Base-by-base conservation (phyloP, 2,888 invertebrate species). In the Vandiemenella viatica region DNA sequence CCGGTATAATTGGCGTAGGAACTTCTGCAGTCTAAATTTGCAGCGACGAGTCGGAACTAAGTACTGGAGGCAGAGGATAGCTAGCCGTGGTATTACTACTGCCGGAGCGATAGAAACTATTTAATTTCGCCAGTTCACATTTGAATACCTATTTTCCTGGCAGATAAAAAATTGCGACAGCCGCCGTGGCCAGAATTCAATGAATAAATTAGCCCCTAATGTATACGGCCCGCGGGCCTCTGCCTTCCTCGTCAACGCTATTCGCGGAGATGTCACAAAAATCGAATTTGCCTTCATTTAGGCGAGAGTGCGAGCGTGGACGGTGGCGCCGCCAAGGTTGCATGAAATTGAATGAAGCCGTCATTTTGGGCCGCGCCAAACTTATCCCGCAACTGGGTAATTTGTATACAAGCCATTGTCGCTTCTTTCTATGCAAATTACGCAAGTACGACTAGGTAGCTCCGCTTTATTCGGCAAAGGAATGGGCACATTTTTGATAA, bases 201-300 rank as follows among this genome's bases (percentile, higher is more conserved):
- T 46, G 46, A 46, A 46, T 46, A 46, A 46, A 46, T 46, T 46
- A 46, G 46, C 40, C 38, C 38, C 40, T 18, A 46, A 46, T 46
- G 46, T 40, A 46, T 46, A 23, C 38, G 32, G 32, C 10, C 32
- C 32, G n/a, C 32, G 32, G 10, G n/a, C n/a, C n/a, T n/a, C n/a
- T n/a, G n/a, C n/a, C n/a, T n/a, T n/a, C n/a, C n/a, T n/a, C n/a
- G n/a, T n/a, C n/a, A n/a, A n/a, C 32, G 32, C 32, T 13, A 10
- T 32, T 32, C n/a, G 10, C n/a, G n/a, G 32, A 32, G 32, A 32
- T n/a, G 32, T 3, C 32, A 32, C 32, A 32, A 32, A 32, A 32
- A 32, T 32, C 32, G n/a, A 32, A 32, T 32, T 32, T 32, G 13
- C 32, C n/a, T 10, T 32, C n/a, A 32, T 4, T 32, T n/a, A n/a